Conservation (phyloP, 2,888 invertebrate genomes). For the Drosophila nr. perissopoda region DNA sequence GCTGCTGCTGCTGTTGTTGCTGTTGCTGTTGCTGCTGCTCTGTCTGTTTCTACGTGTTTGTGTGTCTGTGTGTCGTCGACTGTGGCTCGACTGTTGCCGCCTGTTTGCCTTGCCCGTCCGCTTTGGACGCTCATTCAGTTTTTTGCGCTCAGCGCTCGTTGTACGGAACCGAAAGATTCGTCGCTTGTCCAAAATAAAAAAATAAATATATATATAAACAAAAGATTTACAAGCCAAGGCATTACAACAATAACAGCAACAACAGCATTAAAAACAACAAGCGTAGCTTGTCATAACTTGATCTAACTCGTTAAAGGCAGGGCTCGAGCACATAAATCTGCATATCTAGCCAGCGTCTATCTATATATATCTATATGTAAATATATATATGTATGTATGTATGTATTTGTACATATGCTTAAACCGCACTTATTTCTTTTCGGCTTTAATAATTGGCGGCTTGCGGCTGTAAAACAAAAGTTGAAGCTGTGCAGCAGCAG, state of each 20-base stretch:
- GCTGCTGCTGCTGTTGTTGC: constrained; percentile 26
- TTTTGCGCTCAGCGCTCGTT: constrained; percentile 79
- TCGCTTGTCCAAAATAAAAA: constrained; percentile 55
- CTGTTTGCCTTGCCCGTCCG: constrained; percentile 78
- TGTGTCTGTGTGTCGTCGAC: constrained; percentile 28
- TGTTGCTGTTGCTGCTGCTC: constrained; percentile 35
- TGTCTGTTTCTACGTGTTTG: constrained; percentile 26
- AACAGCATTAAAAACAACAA: constrained; percentile 20
- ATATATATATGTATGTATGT: constrained; percentile 6
- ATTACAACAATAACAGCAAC: constrained; percentile 35
- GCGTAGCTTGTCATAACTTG: constrained; percentile 57
- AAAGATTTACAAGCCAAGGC: constrained; percentile 45
- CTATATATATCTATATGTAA: constrained; percentile 7
- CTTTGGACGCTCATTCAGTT: constrained; percentile 78
- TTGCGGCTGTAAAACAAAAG: constrained; percentile 53
- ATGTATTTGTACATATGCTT: constrained; percentile 4
- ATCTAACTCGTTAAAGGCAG: constrained; percentile 52
- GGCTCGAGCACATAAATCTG: constrained; percentile 48
- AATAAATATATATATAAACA: constrained; percentile 19
- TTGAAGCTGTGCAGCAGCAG: constrained; percentile 53
- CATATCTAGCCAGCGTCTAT: constrained; percentile 36
- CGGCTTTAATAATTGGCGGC: constrained; percentile 53
- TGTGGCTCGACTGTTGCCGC: constrained; percentile 61
- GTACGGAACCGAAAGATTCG: constrained; percentile 76
- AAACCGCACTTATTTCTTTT: constrained; percentile 3